Base-by-base conservation (phyloP, 2,113 vertebrate genomes). In the Mesembrinibis cayennensis region DNA sequence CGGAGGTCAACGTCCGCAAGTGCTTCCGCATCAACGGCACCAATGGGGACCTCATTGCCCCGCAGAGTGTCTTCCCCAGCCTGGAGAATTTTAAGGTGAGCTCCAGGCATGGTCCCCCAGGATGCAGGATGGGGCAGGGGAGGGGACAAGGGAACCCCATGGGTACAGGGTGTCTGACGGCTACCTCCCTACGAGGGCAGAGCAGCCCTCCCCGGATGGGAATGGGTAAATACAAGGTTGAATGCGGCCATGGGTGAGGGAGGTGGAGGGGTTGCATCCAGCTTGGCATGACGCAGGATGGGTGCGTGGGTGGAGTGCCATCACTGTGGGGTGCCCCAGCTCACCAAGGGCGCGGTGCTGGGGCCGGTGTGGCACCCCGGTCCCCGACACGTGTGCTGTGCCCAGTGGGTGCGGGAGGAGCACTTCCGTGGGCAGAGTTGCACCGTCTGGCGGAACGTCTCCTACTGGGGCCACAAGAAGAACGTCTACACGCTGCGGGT, bases 11-110 rank as follows among this genome's bases (percentile, higher is more conserved):
- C 7, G 93, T 98, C 63, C 98, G 98, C 84, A 98, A 98, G 94
- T 99, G 98, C 61, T 98, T 99, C 93, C 98, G 98, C 91, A 83
- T 98, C 90, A 98, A 98, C 2, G 99, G 98, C 38, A 99, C 98
- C 2, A 93, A 97, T 16, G 53, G 96, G 3, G 97, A 97, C 30
- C 95, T 95, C 6, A 89, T 98, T 45, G 34, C 36, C 21, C 96
- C 97, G 0, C 98, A 98, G 82, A 94, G 90, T 7, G 76, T 97
- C 3, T 93, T 98, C 78, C 98, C 98, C 11, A 96, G 96, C 69
- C 77, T 98, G 50, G 95, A 97, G 59, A 96, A 96, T n/a, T 99
- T 99, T 96, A 96, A 98, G 98, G 98, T 98, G 82, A 89, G 93
- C 45, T 11, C 58, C 0, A 1, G 40, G 23, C 34, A 25, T 0